phyloP scores from a whole-genome alignment of 2,113 vertebrate species.

The Pituophis catenifer region DNA sequence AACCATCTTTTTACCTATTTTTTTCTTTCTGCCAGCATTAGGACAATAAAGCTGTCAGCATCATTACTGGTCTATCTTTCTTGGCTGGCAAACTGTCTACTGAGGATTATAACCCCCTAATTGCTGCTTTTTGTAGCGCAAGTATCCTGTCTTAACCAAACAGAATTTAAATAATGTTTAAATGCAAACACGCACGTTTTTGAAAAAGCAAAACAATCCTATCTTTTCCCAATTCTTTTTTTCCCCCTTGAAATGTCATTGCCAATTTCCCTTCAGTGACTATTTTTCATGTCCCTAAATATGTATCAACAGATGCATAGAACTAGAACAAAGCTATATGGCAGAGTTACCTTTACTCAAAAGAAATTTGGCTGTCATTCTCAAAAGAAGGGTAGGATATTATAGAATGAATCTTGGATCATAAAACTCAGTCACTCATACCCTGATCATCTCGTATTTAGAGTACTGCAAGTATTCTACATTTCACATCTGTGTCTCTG shows the following conservation, averaged over 20 bases:
- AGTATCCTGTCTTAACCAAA: constrained; percentile 66
- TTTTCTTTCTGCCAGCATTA: constrained; percentile 74
- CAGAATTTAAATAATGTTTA: constrained; percentile 69
- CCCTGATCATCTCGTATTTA: too few species aligned
- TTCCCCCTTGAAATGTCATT: background rate
- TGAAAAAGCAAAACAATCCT: constrained; percentile 46
- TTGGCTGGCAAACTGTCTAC: constrained; percentile 72
- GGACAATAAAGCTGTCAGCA: constrained; percentile 76
- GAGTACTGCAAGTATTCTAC: background rate
- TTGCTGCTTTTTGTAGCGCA: constrained; percentile 61
- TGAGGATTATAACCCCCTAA: constrained; percentile 67
- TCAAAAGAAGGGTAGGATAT: constrained; percentile 47
- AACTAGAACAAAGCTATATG: constrained; percentile 53
- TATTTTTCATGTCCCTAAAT: constrained; percentile 50
- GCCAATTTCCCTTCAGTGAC: constrained; percentile 54
- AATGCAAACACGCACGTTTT: constrained; percentile 52
- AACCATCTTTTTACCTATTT: constrained; percentile 73
- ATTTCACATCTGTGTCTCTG: background rate
- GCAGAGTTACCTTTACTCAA: constrained; percentile 52
- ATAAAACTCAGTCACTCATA: too few species aligned
- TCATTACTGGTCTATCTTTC: constrained; percentile 67
- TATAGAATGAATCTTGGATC: too few species aligned
- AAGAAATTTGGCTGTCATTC: constrained; percentile 58
- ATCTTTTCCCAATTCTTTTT: constrained; percentile 53
- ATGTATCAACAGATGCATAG: constrained; percentile 53